phyloP scores from a whole-genome alignment of 53 echinoderm and acorn worm species.

The Temnopleurus reevesii region DNA sequence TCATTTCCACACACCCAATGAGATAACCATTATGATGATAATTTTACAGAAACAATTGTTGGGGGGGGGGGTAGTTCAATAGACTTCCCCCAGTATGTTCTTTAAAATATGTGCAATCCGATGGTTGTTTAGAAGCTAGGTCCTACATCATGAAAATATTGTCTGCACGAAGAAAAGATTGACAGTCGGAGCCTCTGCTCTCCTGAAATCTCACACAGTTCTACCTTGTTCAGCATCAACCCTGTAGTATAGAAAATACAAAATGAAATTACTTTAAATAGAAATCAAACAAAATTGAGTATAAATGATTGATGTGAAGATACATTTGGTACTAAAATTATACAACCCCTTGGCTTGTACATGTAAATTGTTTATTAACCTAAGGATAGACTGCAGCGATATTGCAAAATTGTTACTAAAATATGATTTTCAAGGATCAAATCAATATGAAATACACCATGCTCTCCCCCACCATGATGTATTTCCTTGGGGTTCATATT shows the following conservation, averaged over 20 bases:
- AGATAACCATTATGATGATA: background rate
- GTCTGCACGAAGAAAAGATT: background rate
- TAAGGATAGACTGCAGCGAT: too few relatives aligned
- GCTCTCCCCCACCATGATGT: too few relatives aligned
- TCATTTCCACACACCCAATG: background rate
- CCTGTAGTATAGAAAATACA: background rate
- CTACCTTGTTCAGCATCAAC: background rate
- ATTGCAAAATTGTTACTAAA: too few relatives aligned
- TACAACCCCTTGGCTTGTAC: too few relatives aligned
- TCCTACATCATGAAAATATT: constrained; percentile 21
- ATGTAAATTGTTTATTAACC: too few relatives aligned
- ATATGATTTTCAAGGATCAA: too few relatives aligned
- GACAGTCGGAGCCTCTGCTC: background rate
- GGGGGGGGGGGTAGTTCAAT: background rate
- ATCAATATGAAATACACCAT: too few relatives aligned
- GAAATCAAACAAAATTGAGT: background rate
- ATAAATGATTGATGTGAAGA: too few relatives aligned
- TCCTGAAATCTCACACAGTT: background rate
- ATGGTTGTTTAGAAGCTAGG: background rate
- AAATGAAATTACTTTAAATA: too few relatives aligned
- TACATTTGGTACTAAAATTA: too few relatives aligned
- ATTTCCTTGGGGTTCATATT: too few relatives aligned
- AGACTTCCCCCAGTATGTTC: too few relatives aligned
- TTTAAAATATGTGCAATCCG: background rate
- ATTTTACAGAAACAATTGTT: background rate